Evolutionary conservation across 2,888 invertebrate species (phyloP).

Genomic region (Serrognathus titanus): DNA sequence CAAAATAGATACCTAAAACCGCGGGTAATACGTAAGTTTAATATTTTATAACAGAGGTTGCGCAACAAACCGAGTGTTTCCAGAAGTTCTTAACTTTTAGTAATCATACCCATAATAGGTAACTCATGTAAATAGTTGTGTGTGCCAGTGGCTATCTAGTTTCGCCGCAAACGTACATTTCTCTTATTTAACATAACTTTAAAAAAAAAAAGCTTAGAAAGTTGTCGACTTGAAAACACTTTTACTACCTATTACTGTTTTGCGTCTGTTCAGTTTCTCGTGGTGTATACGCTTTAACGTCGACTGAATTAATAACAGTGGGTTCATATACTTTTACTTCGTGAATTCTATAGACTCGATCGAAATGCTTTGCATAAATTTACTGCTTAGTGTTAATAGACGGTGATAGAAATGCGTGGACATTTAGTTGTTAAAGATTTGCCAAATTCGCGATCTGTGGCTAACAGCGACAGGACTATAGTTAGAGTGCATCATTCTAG

Average conservation of each 20-base stretch:
- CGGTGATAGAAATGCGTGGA: slow-evolving; percentile 22
- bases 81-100: not conserved
- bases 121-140: not conserved
- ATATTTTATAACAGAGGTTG: not conserved
- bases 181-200: slow-evolving; percentile 6
- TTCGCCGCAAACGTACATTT: slow-evolving; percentile 10
- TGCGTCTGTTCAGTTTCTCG: slow-evolving; percentile 17
- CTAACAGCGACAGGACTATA: slow-evolving; percentile 41
- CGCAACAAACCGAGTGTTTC: slow-evolving; percentile 5
- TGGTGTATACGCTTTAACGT: slow-evolving; percentile 11
- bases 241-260: slow-evolving; percentile 21
- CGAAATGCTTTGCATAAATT: not conserved
- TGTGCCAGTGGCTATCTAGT: not conserved
- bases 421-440: slow-evolving; percentile 27
- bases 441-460: slow-evolving; percentile 22
- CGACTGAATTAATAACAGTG: not conserved
- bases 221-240: slow-evolving; percentile 18
- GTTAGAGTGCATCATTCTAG: slow-evolving; percentile 45
- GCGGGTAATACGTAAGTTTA: not conserved
- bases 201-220: slow-evolving; percentile 4
- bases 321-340: not conserved
- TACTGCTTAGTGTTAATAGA: not conserved
- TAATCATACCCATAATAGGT: not conserved
- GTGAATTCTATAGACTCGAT: not conserved
- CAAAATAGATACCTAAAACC: not conserved